Percentiles rank a stretch among this genome's conserved stretches.
phyloP scores from a whole-genome alignment of 2,113 vertebrate species.

The Burhinus oedicnemus region DNA sequence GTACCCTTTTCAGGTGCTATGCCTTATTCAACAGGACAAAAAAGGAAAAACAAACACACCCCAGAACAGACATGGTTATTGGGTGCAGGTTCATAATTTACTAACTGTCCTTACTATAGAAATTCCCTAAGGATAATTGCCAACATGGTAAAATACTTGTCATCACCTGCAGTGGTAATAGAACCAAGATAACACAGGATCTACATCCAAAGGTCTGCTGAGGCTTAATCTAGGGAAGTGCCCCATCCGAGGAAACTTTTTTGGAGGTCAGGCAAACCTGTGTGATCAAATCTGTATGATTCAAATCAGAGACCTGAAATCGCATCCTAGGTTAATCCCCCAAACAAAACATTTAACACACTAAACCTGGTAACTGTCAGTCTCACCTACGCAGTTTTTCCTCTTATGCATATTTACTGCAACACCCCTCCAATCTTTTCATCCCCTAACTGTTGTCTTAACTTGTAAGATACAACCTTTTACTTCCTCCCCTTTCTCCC shows the following conservation, averaged over 20 bases:
- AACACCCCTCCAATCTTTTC: background rate
- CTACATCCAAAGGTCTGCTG: background rate
- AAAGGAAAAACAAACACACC: background rate
- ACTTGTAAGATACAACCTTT: background rate
- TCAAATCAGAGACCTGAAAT: background rate
- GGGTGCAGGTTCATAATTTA: background rate
- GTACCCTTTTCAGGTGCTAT: background rate
- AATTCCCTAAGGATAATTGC: background rate
- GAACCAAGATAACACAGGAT: background rate
- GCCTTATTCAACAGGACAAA: background rate
- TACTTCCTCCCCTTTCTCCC: background rate
- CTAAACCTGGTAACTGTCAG: background rate
- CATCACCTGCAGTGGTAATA: background rate
- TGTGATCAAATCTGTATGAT: background rate
- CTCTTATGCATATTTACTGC: background rate
- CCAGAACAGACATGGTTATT: background rate
- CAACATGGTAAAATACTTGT: background rate
- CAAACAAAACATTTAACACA: background rate
- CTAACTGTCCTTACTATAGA: background rate
- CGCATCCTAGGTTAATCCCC: background rate
- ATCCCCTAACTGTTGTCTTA: background rate
- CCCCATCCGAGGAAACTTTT: background rate
- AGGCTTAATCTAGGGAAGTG: background rate
- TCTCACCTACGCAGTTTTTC: background rate
- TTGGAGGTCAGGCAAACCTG: background rate